Conservation (phyloP, 2,888 invertebrate species). For the Elysia crispata region DNA sequence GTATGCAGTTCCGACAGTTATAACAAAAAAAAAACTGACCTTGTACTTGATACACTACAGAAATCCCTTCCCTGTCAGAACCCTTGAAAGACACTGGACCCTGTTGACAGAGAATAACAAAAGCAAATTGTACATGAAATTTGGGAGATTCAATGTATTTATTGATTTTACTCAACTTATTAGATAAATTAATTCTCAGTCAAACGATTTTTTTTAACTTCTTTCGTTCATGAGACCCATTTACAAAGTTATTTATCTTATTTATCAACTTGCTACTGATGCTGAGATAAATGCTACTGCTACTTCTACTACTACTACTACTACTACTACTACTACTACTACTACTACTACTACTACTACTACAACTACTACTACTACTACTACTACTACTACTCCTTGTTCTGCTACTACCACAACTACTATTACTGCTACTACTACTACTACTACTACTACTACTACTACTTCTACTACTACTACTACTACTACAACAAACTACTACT, state of each 20-base stretch:
- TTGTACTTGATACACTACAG: slow-evolving; percentile 92
- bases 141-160: no score
- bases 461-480: no score
- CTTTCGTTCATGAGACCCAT: no score
- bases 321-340: slow-evolving; percentile 11
- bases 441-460: not conserved
- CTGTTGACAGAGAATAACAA: slow-evolving; percentile 80
- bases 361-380: not conserved
- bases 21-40: slow-evolving; percentile 82
- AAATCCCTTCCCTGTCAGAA: slow-evolving; percentile 91
- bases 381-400: slow-evolving; percentile 2
- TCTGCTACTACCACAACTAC: not conserved
- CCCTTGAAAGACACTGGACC: slow-evolving; percentile 93
- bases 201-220: no score
- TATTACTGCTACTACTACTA: slow-evolving; percentile 13
- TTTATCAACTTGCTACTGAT: not conserved
- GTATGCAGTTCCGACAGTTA: no score
- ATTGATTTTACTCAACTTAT: no score
- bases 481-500: no score
- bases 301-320: slow-evolving; percentile 15
- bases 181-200: no score
- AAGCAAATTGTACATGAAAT: not conserved
- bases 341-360: not conserved
- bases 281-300: not conserved
- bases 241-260: no score